Conservation (phyloP, 2,888 invertebrate species). For the Operophtera brumata region DNA sequence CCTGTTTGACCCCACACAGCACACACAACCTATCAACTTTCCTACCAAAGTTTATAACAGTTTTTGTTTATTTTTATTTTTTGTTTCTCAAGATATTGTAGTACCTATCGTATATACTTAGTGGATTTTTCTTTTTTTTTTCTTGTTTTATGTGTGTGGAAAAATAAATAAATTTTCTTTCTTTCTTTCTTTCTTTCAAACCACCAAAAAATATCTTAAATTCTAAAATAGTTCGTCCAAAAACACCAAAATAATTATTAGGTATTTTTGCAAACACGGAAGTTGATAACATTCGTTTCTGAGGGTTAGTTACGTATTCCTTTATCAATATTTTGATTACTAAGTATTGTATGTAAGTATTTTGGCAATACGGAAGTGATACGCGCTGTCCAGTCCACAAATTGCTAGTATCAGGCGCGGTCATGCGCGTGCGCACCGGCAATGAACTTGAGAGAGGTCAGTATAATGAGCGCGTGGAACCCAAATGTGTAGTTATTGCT, state of each 20-base stretch:
- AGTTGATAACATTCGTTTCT: not conserved
- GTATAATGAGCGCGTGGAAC: conserved; percentile 24
- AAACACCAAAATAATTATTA: not conserved
- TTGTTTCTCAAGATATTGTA: no score
- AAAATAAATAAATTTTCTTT: no score
- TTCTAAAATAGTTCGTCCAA: no score
- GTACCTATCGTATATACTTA: no score
- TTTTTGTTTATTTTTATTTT: no score
- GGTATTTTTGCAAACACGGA: not conserved
- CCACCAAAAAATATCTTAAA: no score
- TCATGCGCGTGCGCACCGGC: conserved; percentile 25
- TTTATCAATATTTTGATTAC: not conserved
- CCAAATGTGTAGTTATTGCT: not conserved
- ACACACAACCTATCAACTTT: no score
- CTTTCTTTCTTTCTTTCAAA: no score
- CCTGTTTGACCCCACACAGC: no score
- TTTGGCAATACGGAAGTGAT: conserved; percentile 9
- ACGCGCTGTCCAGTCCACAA: conserved; percentile 1
- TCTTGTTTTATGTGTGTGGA: no score
- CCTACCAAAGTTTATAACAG: no score
- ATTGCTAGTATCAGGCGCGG: conserved; percentile 11
- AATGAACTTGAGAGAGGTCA: conserved; percentile 37
- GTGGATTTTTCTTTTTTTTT: no score
- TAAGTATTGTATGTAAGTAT: not conserved
- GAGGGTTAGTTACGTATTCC: not conserved